Conservation (phyloP, 53 echinoderm and acorn worm genomes). For the Arbacia lixula region DNA sequence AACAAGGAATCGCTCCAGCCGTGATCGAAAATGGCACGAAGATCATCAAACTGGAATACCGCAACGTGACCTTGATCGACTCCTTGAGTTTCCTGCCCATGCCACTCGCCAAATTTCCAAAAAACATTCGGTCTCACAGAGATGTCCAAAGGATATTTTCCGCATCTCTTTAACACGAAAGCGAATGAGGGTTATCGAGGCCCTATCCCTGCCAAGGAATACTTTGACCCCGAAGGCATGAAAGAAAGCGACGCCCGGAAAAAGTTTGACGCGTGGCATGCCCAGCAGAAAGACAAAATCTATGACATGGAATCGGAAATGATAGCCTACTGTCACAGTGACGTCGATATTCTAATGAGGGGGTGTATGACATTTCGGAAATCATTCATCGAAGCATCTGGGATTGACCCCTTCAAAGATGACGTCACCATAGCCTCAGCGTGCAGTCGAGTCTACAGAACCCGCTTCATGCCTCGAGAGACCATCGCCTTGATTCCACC, state of each 20-base stretch:
- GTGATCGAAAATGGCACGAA: background rate
- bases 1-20: conserved; percentile 8
- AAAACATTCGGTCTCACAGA: conserved; percentile 28
- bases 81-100: conserved; percentile 16
- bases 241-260: background rate
- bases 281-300: background rate
- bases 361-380: conserved; percentile 10
- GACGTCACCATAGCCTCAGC: conserved; percentile 67
- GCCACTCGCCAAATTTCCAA: conserved; percentile 27
- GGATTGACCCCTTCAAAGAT: conserved; percentile 59
- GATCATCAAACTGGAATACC: background rate
- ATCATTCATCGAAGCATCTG: conserved; percentile 9
- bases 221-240: conserved; percentile 5
- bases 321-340: background rate
- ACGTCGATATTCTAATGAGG: conserved; percentile 2
- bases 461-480: conserved; percentile 45
- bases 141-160: conserved; percentile 55
- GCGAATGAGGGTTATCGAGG: conserved; percentile 36
- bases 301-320: conserved; percentile 9
- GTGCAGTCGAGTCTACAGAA: conserved; percentile 66
- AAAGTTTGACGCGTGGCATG: conserved; percentile 22
- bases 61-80: conserved; percentile 10
- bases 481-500: conserved; percentile 45
- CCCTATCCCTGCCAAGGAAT: conserved; percentile 12
- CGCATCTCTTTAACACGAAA: conserved; percentile 57